Evolutionary conservation across 2,888 invertebrate genomes (phyloP), one percentile per base, ranked within the genome.

Genomic region (Chrysina gloriosa): DNA sequence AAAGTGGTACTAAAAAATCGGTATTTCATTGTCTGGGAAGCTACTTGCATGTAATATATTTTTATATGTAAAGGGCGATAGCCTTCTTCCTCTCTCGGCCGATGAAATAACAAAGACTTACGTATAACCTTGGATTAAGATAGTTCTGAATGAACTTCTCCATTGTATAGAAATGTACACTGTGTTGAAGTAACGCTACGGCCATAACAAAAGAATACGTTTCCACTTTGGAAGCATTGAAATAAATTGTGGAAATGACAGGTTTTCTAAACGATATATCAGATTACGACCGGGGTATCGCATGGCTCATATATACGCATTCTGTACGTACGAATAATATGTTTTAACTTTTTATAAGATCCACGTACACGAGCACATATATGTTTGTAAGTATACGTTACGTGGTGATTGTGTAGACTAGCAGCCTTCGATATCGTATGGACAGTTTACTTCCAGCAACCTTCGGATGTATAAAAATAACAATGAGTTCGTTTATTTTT

Each of bases 371-470:
- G 36, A 34, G 23, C 29, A 61, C 27, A 52, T 16, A 31, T 61
- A 52, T 31, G 7, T 19, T 9, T 29, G 16, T 31, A 50, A 19
- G 45, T 34, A 25, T 19, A 39, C 23, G 9, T 61, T 61, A 7
- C 42, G 19, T 19, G 5, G 42, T 61, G 58, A 19, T 23, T 25
- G 58, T n/a, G n/a, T 29, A 27, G 45, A 23, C 21, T 42, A 61
- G n/a, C n/a, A n/a, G 27, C 58, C 58, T 58, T 58, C 25, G 39
- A 27, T 27, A 42, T 61, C 36, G 56, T 29, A 61, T 42, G 39
- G 58, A 16, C 14, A 27, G 36, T 42, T 58, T 58, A 58, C 58
- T 34, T 23, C 16, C 14, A 16, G 27, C 58, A 61, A 61, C 58
- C 58, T 61, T 61, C 42, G 42, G 16, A 9, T 16, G 19, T 25